Conservation (phyloP, 2,113 vertebrate species). For the Callochromis pleurospilus region DNA sequence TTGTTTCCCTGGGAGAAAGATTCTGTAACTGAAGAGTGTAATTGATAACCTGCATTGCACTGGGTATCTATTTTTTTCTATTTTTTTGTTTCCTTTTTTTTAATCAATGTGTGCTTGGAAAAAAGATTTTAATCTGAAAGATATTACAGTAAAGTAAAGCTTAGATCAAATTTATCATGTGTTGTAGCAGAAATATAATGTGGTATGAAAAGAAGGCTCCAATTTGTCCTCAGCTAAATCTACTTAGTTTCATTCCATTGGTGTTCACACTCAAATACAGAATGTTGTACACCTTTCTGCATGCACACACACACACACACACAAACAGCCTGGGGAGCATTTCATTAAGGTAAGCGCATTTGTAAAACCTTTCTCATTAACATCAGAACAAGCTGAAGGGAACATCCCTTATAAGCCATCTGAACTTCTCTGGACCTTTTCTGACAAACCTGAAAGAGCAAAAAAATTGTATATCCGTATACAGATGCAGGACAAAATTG, state of each 20-base stretch:
- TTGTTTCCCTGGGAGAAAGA: neutral
- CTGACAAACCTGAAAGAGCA: neutral
- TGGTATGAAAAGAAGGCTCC: neutral
- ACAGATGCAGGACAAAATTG: neutral
- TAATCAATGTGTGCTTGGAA: neutral
- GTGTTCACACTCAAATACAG: neutral
- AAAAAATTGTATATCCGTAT: neutral
- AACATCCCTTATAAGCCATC: neutral
- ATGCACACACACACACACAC: neutral
- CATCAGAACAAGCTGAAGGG: neutral
- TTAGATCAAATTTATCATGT: neutral
- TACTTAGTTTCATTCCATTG: neutral
- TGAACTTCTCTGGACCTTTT: neutral
- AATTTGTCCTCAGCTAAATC: neutral
- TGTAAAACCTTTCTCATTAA: constrained; percentile 22
- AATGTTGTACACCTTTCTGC: neutral
- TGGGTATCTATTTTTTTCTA: neutral
- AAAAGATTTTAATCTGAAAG: neutral
- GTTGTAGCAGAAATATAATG: neutral
- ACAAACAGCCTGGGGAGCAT: neutral
- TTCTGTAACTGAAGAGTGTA: neutral
- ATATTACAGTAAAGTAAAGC: neutral
- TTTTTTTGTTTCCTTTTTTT: neutral
- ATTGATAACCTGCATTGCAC: neutral
- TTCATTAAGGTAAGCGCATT: constrained; percentile 53